Conservation (phyloP, 2,888 invertebrate genomes). For the Sisyra terminalis region DNA sequence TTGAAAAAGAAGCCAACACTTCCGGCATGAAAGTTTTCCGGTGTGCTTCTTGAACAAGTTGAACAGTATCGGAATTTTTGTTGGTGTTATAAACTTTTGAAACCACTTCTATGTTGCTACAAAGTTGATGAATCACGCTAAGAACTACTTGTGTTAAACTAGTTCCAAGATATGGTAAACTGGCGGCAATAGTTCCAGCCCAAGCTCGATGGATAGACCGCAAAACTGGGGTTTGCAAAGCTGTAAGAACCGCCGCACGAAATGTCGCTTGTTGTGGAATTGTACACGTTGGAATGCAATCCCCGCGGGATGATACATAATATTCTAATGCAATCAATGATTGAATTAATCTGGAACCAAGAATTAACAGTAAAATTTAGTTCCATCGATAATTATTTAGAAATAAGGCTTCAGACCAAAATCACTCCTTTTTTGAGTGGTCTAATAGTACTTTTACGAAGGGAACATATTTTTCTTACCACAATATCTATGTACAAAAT, state of each 20-base stretch:
- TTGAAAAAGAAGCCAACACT: background rate
- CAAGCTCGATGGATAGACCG: constrained; percentile 65
- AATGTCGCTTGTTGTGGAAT: constrained; percentile 74
- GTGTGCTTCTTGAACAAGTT: background rate
- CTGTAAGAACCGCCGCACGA: constrained; percentile 58
- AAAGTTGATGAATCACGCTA: constrained; percentile 62
- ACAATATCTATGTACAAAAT: too few relatives aligned
- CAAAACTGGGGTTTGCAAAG: constrained; percentile 52
- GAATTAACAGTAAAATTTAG: background rate
- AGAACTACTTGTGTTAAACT: constrained; percentile 62
- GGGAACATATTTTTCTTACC: too few relatives aligned
- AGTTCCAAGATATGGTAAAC: constrained; percentile 63
- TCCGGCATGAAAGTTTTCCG: constrained; percentile 4
- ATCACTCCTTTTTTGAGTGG: too few relatives aligned
- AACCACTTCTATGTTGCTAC: constrained; percentile 55
- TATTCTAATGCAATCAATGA: constrained; percentile 61
- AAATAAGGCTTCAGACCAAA: too few relatives aligned
- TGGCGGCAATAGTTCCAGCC: constrained; percentile 64
- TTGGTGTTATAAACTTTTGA: constrained; percentile 25
- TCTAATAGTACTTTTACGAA: too few relatives aligned
- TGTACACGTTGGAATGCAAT: constrained; percentile 43
- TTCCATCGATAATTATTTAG: too few relatives aligned
- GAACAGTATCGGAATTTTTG: constrained; percentile 10
- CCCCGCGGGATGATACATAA: constrained; percentile 39
- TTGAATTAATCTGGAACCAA: constrained; percentile 38